These are phyloP conservation scores for Gulo gulo DNA, from an alignment of 2,113 vertebrate genomes.

Conservation along the genomic window DNA sequence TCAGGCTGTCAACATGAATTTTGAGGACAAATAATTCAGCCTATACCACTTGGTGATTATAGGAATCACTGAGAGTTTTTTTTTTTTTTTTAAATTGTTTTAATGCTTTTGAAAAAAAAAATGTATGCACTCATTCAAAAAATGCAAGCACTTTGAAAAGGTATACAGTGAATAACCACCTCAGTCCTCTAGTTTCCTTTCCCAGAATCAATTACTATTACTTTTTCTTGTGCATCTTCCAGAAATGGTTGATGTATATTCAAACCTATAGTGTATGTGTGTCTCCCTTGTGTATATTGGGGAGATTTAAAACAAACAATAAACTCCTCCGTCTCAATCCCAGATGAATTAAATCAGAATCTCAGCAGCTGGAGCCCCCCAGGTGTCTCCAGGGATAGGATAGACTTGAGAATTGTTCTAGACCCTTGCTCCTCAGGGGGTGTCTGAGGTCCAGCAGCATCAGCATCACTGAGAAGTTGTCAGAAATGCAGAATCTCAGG, in stretches of 20 bases:
- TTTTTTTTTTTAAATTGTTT: background rate
- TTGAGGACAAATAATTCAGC: background rate
- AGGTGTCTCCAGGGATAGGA: background rate
- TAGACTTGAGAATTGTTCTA: background rate
- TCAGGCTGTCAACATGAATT: background rate
- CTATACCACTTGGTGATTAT: background rate
- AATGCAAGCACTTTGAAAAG: background rate
- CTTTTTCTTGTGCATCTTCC: background rate
- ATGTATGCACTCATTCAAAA: background rate
- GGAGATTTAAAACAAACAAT: slow-evolving; percentile 24
- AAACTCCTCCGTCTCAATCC: background rate
- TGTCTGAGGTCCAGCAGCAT: background rate
- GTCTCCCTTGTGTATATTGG: background rate
- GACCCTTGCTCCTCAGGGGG: background rate
- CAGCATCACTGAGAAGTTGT: background rate
- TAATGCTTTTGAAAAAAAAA: slow-evolving; percentile 31
- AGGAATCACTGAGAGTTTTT: background rate
- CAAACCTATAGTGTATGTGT: background rate
- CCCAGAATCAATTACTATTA: background rate
- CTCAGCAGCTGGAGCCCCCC: background rate
- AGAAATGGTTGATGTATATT: background rate
- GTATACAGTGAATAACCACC: background rate
- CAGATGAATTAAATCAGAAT: background rate
- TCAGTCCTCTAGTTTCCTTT: background rate
- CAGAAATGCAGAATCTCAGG: background rate